phyloP scores from a whole-genome alignment of 2,797 vertebrate species.

The Siniperca undulata region DNA sequence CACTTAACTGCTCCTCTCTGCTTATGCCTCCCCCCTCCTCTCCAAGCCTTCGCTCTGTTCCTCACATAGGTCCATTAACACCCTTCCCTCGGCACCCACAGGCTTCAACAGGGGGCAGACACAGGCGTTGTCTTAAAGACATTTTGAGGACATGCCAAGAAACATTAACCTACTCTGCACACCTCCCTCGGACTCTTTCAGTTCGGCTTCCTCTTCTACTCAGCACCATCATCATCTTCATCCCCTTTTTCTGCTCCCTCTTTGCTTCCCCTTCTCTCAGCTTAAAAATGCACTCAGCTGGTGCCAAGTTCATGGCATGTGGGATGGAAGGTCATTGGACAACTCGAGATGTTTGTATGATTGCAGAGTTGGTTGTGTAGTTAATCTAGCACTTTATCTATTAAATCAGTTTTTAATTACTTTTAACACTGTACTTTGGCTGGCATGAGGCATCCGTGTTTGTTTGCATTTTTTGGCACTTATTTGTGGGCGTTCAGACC shows the following conservation, averaged over 20 bases:
- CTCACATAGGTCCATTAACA: constrained; percentile 88
- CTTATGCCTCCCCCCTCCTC: constrained; percentile 71
- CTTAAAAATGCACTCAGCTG: constrained; percentile 12
- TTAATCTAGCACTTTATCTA: not conserved
- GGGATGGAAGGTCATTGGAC: constrained; percentile 24
- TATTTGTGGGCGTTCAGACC: not conserved
- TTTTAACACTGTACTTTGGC: not conserved
- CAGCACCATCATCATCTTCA: constrained; percentile 36
- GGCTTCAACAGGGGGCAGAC: constrained; percentile 80
- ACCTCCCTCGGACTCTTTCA: constrained; percentile 73
- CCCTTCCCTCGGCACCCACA: constrained; percentile 84
- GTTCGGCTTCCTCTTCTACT: constrained; percentile 49
- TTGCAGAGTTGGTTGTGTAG: not conserved
- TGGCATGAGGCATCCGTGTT: not conserved
- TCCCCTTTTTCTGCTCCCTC: constrained; percentile 22
- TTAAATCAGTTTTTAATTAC: not conserved
- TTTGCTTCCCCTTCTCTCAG: constrained; percentile 13
- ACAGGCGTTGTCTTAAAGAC: constrained; percentile 80
- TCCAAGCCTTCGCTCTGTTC: constrained; percentile 76
- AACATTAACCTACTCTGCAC: constrained; percentile 81
- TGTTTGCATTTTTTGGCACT: not conserved
- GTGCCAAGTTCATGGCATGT: constrained; percentile 5
- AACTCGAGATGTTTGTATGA: constrained; percentile 1
- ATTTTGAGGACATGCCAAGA: constrained; percentile 85
- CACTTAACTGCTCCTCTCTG: constrained; percentile 83